Evolutionary conservation across 2,888 invertebrate species (phyloP).

Genomic region (Agapetus fuscipes): DNA sequence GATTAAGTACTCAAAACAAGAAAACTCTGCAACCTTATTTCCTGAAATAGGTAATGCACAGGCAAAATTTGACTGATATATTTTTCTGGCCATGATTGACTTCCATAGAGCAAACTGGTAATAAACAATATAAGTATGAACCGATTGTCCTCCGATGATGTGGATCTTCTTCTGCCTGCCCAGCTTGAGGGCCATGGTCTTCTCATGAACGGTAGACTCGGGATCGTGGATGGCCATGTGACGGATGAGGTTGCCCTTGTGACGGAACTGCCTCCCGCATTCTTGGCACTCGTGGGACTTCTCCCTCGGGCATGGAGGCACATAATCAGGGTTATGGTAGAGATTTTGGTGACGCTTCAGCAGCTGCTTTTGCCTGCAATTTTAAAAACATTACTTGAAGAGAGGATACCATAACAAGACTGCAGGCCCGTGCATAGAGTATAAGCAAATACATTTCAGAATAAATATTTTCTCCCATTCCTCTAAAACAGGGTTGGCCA

Average conservation of each 20-base stretch:
- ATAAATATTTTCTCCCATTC: too few relatives aligned
- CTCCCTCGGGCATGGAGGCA: slow-evolving; percentile 78
- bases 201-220: slow-evolving; percentile 64
- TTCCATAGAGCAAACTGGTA: too few relatives aligned
- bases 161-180: slow-evolving; percentile 71
- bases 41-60: too few relatives aligned
- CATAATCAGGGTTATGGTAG: slow-evolving; percentile 85
- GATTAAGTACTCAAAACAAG: too few relatives aligned
- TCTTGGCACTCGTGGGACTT: slow-evolving; percentile 85
- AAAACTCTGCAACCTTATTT: too few relatives aligned
- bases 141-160: slow-evolving; percentile 42
- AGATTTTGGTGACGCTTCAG: slow-evolving; percentile 84
- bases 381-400: not conserved
- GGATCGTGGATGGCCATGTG: slow-evolving; percentile 90
- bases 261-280: slow-evolving; percentile 64
- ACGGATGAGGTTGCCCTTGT: slow-evolving; percentile 86
- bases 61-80: too few relatives aligned
- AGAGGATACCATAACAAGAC: not conserved
- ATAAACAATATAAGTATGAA: slow-evolving; percentile 13
- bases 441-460: too few relatives aligned
- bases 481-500: too few relatives aligned
- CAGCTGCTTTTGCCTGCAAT: slow-evolving; percentile 80
- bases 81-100: too few relatives aligned
- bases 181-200: slow-evolving; percentile 64
- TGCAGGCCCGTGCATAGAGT: too few relatives aligned